Conservation (phyloP, 2,113 vertebrate genomes). For the Tinamus guttatus region DNA sequence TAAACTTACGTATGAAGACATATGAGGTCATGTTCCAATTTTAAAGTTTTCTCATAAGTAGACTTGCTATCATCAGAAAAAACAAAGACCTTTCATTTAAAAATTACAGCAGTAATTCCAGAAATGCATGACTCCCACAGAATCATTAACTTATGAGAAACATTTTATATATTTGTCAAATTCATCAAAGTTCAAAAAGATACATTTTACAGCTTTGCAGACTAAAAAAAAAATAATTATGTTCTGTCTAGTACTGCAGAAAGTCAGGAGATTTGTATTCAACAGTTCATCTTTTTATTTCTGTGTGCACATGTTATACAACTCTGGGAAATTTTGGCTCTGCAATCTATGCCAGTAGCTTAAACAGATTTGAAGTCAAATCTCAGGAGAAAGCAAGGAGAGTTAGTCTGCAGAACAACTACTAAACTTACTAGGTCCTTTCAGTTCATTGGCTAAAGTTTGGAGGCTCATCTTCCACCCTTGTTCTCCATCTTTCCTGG, state of each 20-base stretch:
- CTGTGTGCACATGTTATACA: neutral
- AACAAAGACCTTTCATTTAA: neutral
- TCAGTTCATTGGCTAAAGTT: neutral
- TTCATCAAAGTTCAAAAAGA: neutral
- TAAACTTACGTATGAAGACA: neutral
- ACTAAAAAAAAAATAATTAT: neutral
- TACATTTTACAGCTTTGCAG: neutral
- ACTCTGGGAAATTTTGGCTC: neutral
- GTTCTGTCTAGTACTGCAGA: neutral
- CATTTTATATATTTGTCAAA: neutral
- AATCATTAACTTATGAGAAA: neutral
- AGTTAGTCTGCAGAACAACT: neutral
- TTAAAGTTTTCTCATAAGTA: neutral
- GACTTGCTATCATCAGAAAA: neutral
- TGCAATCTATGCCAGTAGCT: neutral
- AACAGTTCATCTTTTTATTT: neutral
- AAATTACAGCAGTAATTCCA: neutral
- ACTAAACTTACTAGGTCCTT: neutral
- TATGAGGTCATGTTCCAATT: neutral
- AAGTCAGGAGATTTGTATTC: neutral
- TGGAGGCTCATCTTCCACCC: neutral
- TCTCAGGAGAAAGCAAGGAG: neutral
- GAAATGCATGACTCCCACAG: neutral
- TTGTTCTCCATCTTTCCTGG: neutral
- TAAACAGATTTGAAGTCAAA: neutral